These are phyloP conservation scores for Cichlasoma orientale DNA, from an alignment of 2,797 vertebrate genomes.

Conservation along the genomic window DNA sequence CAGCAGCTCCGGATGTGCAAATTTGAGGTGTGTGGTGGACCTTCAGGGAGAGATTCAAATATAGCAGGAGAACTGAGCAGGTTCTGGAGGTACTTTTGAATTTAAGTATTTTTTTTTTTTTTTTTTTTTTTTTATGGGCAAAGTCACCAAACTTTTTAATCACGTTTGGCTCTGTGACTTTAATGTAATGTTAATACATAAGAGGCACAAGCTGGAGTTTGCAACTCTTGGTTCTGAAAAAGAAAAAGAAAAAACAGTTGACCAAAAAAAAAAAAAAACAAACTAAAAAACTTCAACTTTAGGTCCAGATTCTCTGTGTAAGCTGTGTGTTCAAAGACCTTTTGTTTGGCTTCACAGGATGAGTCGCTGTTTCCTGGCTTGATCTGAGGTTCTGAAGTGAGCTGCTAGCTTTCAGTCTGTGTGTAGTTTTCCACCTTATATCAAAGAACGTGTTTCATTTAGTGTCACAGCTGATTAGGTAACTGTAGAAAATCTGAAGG, in stretches of 20 bases:
- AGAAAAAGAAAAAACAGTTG: neutral
- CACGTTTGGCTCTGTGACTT: neutral
- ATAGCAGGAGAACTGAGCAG: no score
- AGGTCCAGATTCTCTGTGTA: neutral
- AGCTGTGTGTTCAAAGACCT: neutral
- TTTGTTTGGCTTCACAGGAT: constrained; percentile 23
- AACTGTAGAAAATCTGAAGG: constrained; percentile 57
- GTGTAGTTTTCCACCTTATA: constrained; percentile 24
- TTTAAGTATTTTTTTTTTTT: neutral
- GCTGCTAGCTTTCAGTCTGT: constrained; percentile 23
- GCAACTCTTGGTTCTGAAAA: neutral
- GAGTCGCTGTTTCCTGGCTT: constrained; percentile 23
- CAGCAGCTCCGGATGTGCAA: neutral
- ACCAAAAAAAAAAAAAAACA: neutral
- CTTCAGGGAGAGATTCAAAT: neutral
- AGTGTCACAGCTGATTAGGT: constrained; percentile 14
- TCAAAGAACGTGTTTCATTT: constrained; percentile 16
- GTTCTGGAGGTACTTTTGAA: no score
- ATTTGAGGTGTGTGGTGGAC: neutral
- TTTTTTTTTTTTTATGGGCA: neutral
- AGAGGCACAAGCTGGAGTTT: constrained; percentile 1
- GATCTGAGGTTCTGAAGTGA: constrained; percentile 22
- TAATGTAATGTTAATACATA: neutral
- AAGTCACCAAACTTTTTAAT: neutral
- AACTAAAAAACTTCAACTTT: neutral